Evolutionary conservation across 2,113 vertebrate genomes (phyloP), one percentile per base, ranked within the genome.

Genomic region (Ceyx cyanopectus): DNA sequence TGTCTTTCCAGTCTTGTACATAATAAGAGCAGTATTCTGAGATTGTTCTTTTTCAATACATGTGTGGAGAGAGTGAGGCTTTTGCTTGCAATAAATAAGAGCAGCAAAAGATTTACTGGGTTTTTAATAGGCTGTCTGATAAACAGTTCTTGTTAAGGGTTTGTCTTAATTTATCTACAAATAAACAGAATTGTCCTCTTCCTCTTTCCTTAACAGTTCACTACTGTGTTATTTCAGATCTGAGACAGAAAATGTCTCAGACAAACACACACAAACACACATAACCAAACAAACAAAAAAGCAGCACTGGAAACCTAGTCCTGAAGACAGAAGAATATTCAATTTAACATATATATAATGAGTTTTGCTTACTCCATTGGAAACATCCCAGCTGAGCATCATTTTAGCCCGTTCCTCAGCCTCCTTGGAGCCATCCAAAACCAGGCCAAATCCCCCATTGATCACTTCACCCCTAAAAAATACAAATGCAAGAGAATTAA

Each of bases 361-460:
- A 81, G 5, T 53, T 92, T 75, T 91, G 63, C 98, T 98, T 95
- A 99, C 99, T 90, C 99, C 99, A 26, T 99, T 99, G 91, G 99
- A 99, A 67, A 99, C 99, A 37, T 99, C 99, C 99, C 99, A 99
- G 97, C 97, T 98, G n/a, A 99, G 98, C 99, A 99, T 99, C 97
- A 98, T 97, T 60, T 87, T 97, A 69, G 99, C 99, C 48, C 98
- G 97, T 89, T 97, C 96, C 70, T 98, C 99, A 12, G 99, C 98
- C 48, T 98, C 98, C 46, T 94, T 94, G 9, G 99, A 98, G n/a
- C 99, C 99, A 20, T 99, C 99, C 94, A 99, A 97, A 73, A 99
- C 93, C 45, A 99, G 97, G 67, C 99, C 99, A 94, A 99, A 99
- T 20, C 99, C 99, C 69, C 99, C 99, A 10, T 99, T 99, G 65